phyloP scores from a whole-genome alignment of 2,797 vertebrate species.

The Taeniopygia guttata region DNA sequence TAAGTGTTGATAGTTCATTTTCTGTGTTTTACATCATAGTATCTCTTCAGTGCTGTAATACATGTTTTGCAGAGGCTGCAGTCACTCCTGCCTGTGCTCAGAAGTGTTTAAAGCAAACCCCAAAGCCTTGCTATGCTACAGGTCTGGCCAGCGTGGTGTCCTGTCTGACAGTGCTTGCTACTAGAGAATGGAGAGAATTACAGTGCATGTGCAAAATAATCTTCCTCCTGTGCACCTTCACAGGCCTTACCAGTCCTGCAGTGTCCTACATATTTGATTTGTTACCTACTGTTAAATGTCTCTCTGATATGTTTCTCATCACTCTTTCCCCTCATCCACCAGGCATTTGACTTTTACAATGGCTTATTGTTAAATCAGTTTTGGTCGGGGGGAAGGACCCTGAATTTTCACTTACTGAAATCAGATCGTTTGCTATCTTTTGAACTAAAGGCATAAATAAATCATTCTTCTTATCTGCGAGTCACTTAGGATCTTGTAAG shows the following conservation, averaged over 20 bases:
- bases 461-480: not conserved
- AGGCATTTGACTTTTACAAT: not conserved
- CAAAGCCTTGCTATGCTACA: not conserved
- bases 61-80: not conserved
- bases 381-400: not conserved
- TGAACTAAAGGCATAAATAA: not conserved
- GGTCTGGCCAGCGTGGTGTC: not conserved
- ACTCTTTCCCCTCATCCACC: not conserved
- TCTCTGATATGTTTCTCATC: not conserved
- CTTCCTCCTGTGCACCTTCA: not conserved
- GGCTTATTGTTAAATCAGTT: not conserved
- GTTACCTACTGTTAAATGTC: not conserved
- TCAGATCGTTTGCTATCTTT: not conserved
- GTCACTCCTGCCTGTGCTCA: not conserved
- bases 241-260: not conserved
- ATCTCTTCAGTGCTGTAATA: not conserved
- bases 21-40: not conserved
- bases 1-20: not conserved
- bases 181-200: not conserved
- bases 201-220: accelerated
- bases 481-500: not conserved
- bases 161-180: not conserved
- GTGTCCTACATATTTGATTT: not conserved
- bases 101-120: not conserved
- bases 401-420: not conserved